Conservation (phyloP, 2,797 vertebrate genomes). For the Lophura swinhoii region DNA sequence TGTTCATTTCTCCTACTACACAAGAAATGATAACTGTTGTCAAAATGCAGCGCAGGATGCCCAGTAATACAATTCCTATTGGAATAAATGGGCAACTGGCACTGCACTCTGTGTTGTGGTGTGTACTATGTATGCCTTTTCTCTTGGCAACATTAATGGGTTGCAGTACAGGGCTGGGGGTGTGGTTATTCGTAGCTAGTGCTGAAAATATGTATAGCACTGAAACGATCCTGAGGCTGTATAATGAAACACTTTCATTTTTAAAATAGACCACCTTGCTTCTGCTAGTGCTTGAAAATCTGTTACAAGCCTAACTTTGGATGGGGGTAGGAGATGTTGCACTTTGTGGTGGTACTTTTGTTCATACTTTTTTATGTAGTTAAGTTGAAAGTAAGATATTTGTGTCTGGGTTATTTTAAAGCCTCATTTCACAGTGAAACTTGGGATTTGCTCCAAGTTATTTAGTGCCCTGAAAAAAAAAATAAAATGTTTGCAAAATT, state of each 20-base stretch:
- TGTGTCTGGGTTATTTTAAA: not conserved
- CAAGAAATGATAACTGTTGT: not conserved
- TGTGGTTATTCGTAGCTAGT: not conserved
- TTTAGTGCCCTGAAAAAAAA: not conserved
- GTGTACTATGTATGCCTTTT: not conserved
- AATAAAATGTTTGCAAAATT: not conserved
- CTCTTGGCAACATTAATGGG: not conserved
- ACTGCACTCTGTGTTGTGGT: fast-evolving
- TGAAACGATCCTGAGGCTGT: not conserved
- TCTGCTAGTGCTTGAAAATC: not conserved
- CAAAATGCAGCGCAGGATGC: fast-evolving
- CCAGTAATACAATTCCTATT: not conserved
- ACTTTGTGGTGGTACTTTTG: not conserved
- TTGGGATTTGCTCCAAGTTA: not conserved
- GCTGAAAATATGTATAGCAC: not conserved
- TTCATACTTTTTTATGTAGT: not conserved
- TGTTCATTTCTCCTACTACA: not conserved
- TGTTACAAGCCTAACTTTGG: not conserved
- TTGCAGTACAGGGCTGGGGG: not conserved
- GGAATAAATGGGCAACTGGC: not conserved
- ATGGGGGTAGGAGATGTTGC: not conserved
- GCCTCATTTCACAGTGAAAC: not conserved
- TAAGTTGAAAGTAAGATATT: not conserved
- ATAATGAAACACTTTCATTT: not conserved
- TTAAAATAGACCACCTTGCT: not conserved